Evolutionary conservation across 53 echinoderm and acorn worm genomes (phyloP), one percentile per base, ranked within the genome.

Genomic region (Arbacia lixula): DNA sequence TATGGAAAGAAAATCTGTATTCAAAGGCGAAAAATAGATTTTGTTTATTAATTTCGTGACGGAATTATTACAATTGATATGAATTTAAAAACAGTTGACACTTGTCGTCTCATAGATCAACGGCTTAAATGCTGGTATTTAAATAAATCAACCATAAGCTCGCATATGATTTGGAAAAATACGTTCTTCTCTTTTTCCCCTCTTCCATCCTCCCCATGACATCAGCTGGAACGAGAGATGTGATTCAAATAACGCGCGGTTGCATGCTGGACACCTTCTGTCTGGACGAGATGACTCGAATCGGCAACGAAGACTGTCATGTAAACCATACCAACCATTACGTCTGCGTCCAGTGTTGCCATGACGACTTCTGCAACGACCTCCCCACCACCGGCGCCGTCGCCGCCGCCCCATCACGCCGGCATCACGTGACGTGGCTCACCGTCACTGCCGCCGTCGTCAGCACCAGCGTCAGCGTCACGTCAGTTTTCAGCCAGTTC

Each of bases 211-310:
- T n/a, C n/a, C n/a, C n/a, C n/a, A n/a, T n/a, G n/a, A n/a, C 53
- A n/a, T 21, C 75, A 75, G 75, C 55, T 3, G 75, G 75, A 19
- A 75, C 54, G 8, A 52, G 75, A 52, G 75, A 75, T 17, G 75
- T 75, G 9, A 29, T 75, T 1, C 75, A 75, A 28, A 53, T 75
- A 2, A 75, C 75, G 4, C 55, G 75, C 32, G 53, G 75, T 25
- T 75, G 75, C 36, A 75, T 75, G 75, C 28, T 53, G 53, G 75
- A 75, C 35, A 75, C 75, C 19, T 75, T 75, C 36, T 75, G 75
- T 53, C 36, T 75, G 35, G 75, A 75, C 35, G 75, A 75, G 36
- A 10, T 75, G 22, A 3, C 52, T 22, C 52, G 75, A 38, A 52
- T n/a, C 53, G 75, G 36, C 33, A 75, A 75, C 53, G 33, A 52